Evolutionary conservation across 2,113 vertebrate species (phyloP).

Genomic region (Corythornis madagascariensis): DNA sequence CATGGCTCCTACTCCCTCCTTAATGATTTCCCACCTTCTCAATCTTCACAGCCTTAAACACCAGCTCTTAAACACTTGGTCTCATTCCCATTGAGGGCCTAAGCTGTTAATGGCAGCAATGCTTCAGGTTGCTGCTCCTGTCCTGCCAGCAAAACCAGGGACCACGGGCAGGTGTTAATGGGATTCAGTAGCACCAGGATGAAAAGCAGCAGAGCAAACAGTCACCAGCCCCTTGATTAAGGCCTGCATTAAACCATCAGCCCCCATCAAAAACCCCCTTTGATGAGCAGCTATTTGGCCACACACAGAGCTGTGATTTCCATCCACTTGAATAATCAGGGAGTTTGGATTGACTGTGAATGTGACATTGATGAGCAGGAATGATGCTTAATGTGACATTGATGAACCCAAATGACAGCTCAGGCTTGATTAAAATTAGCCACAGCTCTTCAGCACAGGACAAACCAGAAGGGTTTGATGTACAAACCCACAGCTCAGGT

Average conservation of each 20-base stretch:
- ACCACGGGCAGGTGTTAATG: not conserved
- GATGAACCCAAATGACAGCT: slow-evolving; percentile 84
- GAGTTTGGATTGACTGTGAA: slow-evolving; percentile 84
- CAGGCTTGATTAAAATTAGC: slow-evolving; percentile 90
- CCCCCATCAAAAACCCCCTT: slow-evolving; percentile 67
- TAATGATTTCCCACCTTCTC: not conserved
- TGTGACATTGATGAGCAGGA: slow-evolving; percentile 82
- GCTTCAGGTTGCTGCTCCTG: not conserved
- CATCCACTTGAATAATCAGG: slow-evolving; percentile 90
- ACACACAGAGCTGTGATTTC: slow-evolving; percentile 83
- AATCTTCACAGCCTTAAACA: not conserved
- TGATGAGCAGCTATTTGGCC: slow-evolving; percentile 82
- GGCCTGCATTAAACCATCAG: slow-evolving; percentile 67
- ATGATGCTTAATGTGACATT: slow-evolving; percentile 87
- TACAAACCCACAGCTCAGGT: not conserved
- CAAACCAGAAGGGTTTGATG: slow-evolving; percentile 8
- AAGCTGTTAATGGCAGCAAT: not conserved
- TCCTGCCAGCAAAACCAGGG: not conserved
- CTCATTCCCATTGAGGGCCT: not conserved
- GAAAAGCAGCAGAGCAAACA: slow-evolving; percentile 56
- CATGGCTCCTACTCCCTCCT: not conserved
- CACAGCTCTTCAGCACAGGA: slow-evolving; percentile 59
- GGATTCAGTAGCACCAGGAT: slow-evolving; percentile 17
- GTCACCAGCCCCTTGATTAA: slow-evolving; percentile 73
- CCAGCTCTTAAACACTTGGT: not conserved